Conservation (phyloP, 2,888 invertebrate genomes). For the Merodon equestris region DNA sequence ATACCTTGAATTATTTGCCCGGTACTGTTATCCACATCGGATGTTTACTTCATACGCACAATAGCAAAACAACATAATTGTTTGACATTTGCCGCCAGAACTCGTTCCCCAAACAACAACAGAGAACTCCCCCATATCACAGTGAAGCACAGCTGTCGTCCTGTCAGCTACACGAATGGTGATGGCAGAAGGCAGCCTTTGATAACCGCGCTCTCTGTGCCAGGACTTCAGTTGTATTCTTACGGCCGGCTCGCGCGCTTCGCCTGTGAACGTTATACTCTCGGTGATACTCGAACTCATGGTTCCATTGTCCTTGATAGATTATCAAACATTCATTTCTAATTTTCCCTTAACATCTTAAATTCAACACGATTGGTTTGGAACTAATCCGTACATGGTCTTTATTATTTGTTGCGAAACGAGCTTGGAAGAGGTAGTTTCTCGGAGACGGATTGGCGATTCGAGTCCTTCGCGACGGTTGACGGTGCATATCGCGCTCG, state of each 20-base stretch:
- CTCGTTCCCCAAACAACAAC: slow-evolving; percentile 26
- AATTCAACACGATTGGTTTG: too few relatives aligned
- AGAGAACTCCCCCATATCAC: slow-evolving; percentile 3
- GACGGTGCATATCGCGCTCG: not conserved
- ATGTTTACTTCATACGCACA: slow-evolving; percentile 14
- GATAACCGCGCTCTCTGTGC: slow-evolving; percentile 35
- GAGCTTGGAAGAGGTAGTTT: too few relatives aligned
- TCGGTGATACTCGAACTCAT: too few relatives aligned
- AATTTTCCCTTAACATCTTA: too few relatives aligned
- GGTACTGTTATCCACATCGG: too few relatives aligned
- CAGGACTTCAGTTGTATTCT: slow-evolving; percentile 49
- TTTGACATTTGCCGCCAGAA: slow-evolving; percentile 17
- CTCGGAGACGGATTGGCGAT: too few relatives aligned
- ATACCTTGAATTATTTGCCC: too few relatives aligned
- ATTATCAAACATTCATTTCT: too few relatives aligned
- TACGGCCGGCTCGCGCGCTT: slow-evolving; percentile 38
- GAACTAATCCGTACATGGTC: too few relatives aligned
- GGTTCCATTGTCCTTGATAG: too few relatives aligned
- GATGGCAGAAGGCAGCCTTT: slow-evolving; percentile 19
- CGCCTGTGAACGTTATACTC: not conserved
- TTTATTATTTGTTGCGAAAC: too few relatives aligned
- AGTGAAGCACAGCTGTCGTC: slow-evolving; percentile 25
- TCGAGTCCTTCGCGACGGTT: too few relatives aligned
- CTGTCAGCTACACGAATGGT: not conserved
- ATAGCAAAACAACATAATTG: slow-evolving; percentile 27